Percentiles rank a stretch among this genome's conserved stretches.
Evolutionary conservation across 2,888 invertebrate species (phyloP).

Genomic region (Auanema sp.): DNA sequence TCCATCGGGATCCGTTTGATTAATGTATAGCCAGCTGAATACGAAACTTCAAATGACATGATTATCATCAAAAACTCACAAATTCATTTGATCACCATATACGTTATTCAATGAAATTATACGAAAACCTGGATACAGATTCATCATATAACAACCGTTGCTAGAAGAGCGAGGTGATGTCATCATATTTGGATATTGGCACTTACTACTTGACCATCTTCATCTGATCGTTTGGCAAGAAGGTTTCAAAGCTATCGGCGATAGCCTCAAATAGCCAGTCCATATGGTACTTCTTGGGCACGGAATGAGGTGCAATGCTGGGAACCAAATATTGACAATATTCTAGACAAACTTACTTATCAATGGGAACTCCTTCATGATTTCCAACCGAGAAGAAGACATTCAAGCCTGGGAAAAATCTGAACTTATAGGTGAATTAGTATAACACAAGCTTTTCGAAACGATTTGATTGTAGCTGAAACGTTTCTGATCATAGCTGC

Average conservation of each 20-base stretch:
- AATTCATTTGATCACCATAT: constrained; percentile 64
- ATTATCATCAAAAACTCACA: constrained; percentile 29
- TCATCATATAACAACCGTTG: constrained; percentile 79
- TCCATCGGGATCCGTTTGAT: constrained; percentile 79
- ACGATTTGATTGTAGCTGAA: constrained; percentile 12
- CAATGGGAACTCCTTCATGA: constrained; percentile 92
- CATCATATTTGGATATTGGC: neutral
- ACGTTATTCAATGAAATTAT: constrained; percentile 57
- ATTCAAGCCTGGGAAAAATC: constrained; percentile 73
- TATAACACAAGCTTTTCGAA: neutral
- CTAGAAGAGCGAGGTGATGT: constrained; percentile 52
- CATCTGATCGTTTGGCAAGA: constrained; percentile 68
- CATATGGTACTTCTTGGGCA: constrained; percentile 65
- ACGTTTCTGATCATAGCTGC: constrained; percentile 19
- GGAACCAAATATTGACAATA: neutral
- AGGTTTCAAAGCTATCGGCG: constrained; percentile 79
- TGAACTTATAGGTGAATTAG: neutral
- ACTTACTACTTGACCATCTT: constrained; percentile 32
- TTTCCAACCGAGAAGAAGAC: constrained; percentile 93
- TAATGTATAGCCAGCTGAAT: constrained; percentile 75
- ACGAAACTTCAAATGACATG: neutral
- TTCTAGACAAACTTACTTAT: constrained; percentile 69
- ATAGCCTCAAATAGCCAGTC: constrained; percentile 81
- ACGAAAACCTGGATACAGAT: constrained; percentile 67
- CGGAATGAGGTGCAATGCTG: constrained; percentile 66